phyloP scores from a whole-genome alignment of 2,113 vertebrate genomes.

The Psophia crepitans region DNA sequence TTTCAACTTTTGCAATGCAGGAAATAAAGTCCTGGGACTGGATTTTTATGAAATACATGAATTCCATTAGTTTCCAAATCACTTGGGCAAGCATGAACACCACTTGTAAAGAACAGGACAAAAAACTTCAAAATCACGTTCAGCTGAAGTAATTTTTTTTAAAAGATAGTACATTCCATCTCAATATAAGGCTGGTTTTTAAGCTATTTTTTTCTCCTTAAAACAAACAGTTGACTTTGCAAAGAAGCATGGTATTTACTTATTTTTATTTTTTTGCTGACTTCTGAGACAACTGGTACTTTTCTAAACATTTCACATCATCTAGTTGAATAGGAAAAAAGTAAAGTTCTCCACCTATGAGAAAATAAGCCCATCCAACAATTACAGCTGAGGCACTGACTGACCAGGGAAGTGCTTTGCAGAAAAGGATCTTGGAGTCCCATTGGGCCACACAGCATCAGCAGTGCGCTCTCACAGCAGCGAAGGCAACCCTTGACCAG shows the following conservation, averaged over 20 bases:
- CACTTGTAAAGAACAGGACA: background rate
- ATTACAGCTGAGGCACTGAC: background rate
- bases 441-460: background rate
- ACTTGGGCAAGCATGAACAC: background rate
- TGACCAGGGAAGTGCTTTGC: background rate
- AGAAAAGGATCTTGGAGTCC: background rate
- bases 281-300: background rate
- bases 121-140: background rate
- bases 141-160: background rate
- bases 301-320: background rate
- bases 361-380: background rate
- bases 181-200: background rate
- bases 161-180: background rate
- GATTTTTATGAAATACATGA: constrained; percentile 36
- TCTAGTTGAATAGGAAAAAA: background rate
- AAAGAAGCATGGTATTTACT: background rate
- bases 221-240: background rate
- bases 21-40: constrained; percentile 18
- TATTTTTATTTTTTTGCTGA: background rate
- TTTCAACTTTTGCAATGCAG: constrained; percentile 26
- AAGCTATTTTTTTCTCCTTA: background rate
- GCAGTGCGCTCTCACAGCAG: background rate
- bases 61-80: background rate
- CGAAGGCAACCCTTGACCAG: background rate
- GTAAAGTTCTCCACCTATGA: background rate